Conservation (phyloP, 64 coral and sea anemone species). For the Anthopleura sola region DNA sequence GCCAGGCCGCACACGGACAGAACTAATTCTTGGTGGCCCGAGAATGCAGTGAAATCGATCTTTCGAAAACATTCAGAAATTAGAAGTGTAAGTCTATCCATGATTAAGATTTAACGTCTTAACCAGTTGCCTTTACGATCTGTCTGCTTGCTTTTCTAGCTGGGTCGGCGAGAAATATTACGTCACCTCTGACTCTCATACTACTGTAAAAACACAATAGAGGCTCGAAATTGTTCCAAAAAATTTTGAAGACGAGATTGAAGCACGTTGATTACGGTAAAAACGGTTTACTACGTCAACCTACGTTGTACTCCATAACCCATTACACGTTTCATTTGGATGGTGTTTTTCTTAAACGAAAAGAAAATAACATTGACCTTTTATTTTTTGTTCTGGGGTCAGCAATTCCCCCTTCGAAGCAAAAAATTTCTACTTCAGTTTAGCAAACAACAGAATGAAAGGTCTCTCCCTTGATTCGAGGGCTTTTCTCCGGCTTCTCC, state of each 20-base stretch:
- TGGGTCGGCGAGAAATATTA: not conserved
- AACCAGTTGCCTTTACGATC: not conserved
- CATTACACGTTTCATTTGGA: not conserved
- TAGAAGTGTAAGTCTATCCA: not conserved
- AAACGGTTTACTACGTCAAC: not conserved
- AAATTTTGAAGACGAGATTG: not conserved
- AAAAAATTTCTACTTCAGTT: too few relatives aligned
- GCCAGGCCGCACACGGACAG: not conserved
- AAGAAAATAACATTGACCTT: not conserved
- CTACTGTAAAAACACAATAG: not conserved
- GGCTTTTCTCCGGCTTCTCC: too few relatives aligned
- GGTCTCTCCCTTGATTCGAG: too few relatives aligned
- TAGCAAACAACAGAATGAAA: too few relatives aligned
- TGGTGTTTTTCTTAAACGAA: not conserved
- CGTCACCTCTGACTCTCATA: not conserved
- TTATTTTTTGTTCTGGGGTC: not conserved
- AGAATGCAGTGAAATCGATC: not conserved
- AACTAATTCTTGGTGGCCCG: not conserved
- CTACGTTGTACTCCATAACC: not conserved
- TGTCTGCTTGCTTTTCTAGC: not conserved
- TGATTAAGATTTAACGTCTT: not conserved
- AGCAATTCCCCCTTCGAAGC: too few relatives aligned
- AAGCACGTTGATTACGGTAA: not conserved
- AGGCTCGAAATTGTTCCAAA: not conserved
- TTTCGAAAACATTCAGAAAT: not conserved